These are phyloP conservation scores for Equus przewalskii DNA, from an alignment of 2,113 vertebrate species.

Conservation along the genomic window DNA sequence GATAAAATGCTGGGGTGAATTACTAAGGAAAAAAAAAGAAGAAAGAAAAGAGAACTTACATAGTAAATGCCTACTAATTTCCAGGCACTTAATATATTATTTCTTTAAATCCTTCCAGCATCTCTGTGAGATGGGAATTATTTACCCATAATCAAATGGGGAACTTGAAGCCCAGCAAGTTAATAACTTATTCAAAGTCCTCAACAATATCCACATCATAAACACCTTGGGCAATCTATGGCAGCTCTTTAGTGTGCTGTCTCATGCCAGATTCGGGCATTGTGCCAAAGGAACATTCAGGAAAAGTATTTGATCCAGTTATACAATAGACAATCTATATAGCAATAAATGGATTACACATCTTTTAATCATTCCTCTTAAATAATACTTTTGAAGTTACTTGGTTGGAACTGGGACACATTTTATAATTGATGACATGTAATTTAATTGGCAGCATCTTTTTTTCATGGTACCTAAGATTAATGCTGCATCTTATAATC, in stretches of 20 bases:
- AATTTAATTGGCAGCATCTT: slow-evolving; percentile 60
- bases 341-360: neutral
- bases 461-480: slow-evolving; percentile 28
- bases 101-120: neutral
- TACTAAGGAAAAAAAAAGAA: neutral
- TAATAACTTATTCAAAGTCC: slow-evolving; percentile 11
- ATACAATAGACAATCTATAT: neutral
- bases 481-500: slow-evolving; percentile 22
- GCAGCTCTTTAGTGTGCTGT: neutral
- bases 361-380: slow-evolving; percentile 41
- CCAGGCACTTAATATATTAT: neutral
- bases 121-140: neutral
- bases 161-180: neutral
- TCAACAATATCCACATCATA: neutral
- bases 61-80: slow-evolving; percentile 1
- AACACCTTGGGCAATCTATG: neutral
- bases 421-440: neutral
- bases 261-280: neutral
- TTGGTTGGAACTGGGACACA: slow-evolving; percentile 42
- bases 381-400: slow-evolving; percentile 55
- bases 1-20: slow-evolving; percentile 48
- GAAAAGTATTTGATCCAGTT: neutral
- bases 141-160: neutral
- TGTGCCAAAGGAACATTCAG: slow-evolving; percentile 30
- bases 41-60: neutral